Base-by-base conservation (phyloP, 2,113 vertebrate genomes). In the Miniopterus natalensis region DNA sequence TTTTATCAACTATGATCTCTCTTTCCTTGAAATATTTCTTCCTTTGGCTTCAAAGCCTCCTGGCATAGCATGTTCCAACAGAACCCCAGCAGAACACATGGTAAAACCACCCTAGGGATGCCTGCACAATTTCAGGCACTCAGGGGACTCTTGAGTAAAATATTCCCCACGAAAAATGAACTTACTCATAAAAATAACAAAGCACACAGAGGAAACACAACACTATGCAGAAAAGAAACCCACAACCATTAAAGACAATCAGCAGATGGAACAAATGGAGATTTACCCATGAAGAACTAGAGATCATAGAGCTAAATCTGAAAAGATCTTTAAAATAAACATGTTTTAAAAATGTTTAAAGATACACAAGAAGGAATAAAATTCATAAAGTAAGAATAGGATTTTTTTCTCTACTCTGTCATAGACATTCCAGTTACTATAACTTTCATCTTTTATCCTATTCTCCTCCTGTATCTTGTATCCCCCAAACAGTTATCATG, bases 261-360 rank as follows among this genome's bases (percentile, higher is more conserved):
- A 85, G 31, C 47, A 51, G 49, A 51, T 51, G 25, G 3, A 85
- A 74, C 10, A 51, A 85, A 59, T 51, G 10, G 14, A 85, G 36
- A 74, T 59, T 51, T 17, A 2, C 65, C 80, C 42, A 65, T 47
- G 17, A 93, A 90, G 20, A 86, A 49, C 65, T 73, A 85, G 95
- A 85, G 55, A 40, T 17, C 36, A 14, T 25, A 47, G 13, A 40
- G 20, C 18, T 45, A 79, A 85, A 79, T 80, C 55, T 65, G 57
- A 84, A 95, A 93, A 29, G 3, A 29, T 29, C 13, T 90, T 80
- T 73, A 73, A 93, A 53, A 74, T 80, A 84, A 84, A 31, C 40
- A 79, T 42, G 17, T 27, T 84, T 36, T 55, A 20, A 25, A 84
- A 93, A 79, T 51, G 17, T 80, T 80, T 57, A n/a, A 90, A 70